A percentile compares a stretch with the other conserved stretches of the same genome.
These are phyloP conservation scores for Esperia sulphurella DNA, from an alignment of 2,888 invertebrate species.

Conservation along the genomic window DNA sequence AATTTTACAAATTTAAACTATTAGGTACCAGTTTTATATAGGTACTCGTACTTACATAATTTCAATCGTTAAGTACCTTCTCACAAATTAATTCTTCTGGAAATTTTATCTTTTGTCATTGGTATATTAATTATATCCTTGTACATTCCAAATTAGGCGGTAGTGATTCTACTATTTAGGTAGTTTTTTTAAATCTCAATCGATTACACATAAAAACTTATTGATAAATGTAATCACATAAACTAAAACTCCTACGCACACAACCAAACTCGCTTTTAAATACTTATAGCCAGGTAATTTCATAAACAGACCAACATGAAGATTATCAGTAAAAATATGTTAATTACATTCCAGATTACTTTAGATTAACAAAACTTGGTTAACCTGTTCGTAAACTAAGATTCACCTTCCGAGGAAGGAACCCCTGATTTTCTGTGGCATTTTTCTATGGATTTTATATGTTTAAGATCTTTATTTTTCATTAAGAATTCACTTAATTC, in stretches of 20 bases:
- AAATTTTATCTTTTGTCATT: no score
- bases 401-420: slow-evolving; percentile 9
- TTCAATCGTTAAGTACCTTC: no score
- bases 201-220: slow-evolving; percentile 28
- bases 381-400: slow-evolving; percentile 15
- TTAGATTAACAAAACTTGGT: slow-evolving; percentile 16
- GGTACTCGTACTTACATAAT: no score
- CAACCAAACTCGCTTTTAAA: slow-evolving; percentile 22
- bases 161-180: no score
- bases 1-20: no score
- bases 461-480: no score
- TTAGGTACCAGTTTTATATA: no score
- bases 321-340: slow-evolving; percentile 28
- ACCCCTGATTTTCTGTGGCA: no score
- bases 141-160: no score
- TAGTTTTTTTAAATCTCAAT: slow-evolving; percentile 24
- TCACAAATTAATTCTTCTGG: no score
- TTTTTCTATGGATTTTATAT: neutral
- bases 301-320: slow-evolving; percentile 21
- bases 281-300: slow-evolving; percentile 13
- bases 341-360: slow-evolving; percentile 29
- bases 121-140: no score
- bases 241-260: slow-evolving; percentile 27
- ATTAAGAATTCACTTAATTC: no score
- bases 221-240: slow-evolving; percentile 26